Conservation (phyloP, 1,140 invertebrate species). For the Kradibia gibbosae region DNA sequence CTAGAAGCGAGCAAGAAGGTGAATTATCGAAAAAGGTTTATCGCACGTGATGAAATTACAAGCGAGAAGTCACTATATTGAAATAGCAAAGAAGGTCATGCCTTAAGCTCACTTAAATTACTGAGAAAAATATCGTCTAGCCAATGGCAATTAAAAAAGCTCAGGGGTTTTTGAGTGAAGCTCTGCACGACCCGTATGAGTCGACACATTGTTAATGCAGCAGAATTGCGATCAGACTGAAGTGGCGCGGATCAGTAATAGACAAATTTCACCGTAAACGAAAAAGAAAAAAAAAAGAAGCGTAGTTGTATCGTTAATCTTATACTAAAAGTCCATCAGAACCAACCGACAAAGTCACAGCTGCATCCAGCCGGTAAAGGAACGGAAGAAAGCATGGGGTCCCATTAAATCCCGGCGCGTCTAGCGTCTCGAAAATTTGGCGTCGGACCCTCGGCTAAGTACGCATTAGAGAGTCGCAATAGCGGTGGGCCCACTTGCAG, state of each 20-base stretch:
- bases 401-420: not conserved
- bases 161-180: no score
- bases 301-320: not conserved
- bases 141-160: no score
- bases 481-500: not conserved
- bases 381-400: not conserved
- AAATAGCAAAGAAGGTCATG: no score
- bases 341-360: conserved; percentile 6
- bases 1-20: no score
- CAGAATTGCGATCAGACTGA: not conserved
- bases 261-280: not conserved
- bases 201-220: not conserved
- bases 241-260: not conserved
- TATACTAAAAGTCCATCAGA: conserved; percentile 4
- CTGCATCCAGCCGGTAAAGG: not conserved
- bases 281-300: not conserved
- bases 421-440: not conserved
- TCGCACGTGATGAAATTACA: no score
- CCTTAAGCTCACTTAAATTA: no score
- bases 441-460: conserved; percentile 8
- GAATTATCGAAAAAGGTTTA: no score
- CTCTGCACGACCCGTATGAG: not conserved
- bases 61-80: no score
- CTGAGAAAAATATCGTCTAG: no score
- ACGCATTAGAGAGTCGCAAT: conserved; percentile 17